Evolutionary conservation across 1,140 invertebrate genomes (phyloP), one percentile per base, ranked within the genome.

Genomic region (Drosophila prosaltans): DNA sequence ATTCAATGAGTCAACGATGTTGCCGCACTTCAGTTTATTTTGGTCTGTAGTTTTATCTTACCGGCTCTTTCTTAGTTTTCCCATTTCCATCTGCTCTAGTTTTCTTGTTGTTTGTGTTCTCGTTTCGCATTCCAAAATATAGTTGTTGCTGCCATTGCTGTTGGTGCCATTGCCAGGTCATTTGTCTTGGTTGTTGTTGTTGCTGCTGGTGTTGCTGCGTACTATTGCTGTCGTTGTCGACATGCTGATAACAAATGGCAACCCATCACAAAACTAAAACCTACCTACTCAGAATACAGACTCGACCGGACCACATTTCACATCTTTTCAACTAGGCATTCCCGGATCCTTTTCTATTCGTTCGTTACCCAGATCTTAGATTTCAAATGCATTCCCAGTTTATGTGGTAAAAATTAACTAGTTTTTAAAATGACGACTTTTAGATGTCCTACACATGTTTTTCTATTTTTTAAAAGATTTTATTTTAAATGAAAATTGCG

Each of bases 11-110:
- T 51, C 5, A 69, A 66, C 30, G 32, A 57, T 69, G 57, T 51
- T 21, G 65, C 57, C 75, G 74, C 69, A 78, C 74, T 86, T 81
- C 43, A 63, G 71, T 78, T 85, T 85, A 81, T 85, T 85, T 85
- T 72, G 70, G 78, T 82, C 55, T 74, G 30, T 73, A 51, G 21
- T 51, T 26, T 51, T 24, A 21, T 16, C 24, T 24, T 45, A 26
- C 74, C 80, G 74, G 70, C 64, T 71, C 55, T 40, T 55, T 55
- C 65, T 41, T 36, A 36, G 32, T 36, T 80, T 57, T 41, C 40
- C 60, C 40, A 32, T 61, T 63, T 41, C 64, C 64, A 61, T 54
- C 39, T 81, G 81, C 63, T 60, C 70, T 62, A 80, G 63, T 71
- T 75, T 43, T 60, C 30, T 63, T 26, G 30, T 57, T 60, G 58